These are phyloP conservation scores for Phrynocephalus vlangalii DNA, from an alignment of 2,797 vertebrate species.

Conservation along the genomic window DNA sequence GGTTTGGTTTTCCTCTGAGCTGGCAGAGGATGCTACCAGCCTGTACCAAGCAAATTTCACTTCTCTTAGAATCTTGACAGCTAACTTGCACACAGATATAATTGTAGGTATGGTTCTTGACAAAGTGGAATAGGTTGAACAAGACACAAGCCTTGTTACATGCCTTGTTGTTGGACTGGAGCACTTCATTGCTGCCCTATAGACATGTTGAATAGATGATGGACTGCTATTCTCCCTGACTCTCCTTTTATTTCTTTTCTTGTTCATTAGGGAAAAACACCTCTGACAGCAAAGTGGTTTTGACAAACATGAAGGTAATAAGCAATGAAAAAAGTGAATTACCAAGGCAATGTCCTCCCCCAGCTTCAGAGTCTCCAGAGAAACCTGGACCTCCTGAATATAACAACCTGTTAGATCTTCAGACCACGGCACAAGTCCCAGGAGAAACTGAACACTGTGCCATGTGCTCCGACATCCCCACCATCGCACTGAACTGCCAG, in stretches of 20 bases:
- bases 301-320: slow-evolving; percentile 88
- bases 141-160: neutral
- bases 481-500: slow-evolving; percentile 67
- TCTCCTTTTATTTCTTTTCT: slow-evolving; percentile 49
- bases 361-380: slow-evolving; percentile 45
- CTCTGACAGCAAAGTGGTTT: slow-evolving; percentile 83
- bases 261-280: slow-evolving; percentile 80
- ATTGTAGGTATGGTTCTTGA: no score
- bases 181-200: no score
- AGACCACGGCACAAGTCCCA: neutral
- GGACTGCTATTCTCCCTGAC: slow-evolving; percentile 31
- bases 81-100: no score
- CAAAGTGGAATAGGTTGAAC: neutral
- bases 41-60: neutral
- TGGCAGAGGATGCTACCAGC: neutral
- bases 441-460: slow-evolving; percentile 72
- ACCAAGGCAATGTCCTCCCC: slow-evolving; percentile 66
- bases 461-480: slow-evolving; percentile 69
- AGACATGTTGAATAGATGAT: neutral
- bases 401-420: slow-evolving; percentile 52
- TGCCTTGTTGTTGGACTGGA: neutral
- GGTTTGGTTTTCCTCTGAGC: neutral
- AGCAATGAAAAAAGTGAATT: slow-evolving; percentile 75
- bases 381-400: slow-evolving; percentile 62
- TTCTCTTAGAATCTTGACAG: no score